phyloP scores from a whole-genome alignment of 2,113 vertebrate species.

The Melanostigma gelatinosum region DNA sequence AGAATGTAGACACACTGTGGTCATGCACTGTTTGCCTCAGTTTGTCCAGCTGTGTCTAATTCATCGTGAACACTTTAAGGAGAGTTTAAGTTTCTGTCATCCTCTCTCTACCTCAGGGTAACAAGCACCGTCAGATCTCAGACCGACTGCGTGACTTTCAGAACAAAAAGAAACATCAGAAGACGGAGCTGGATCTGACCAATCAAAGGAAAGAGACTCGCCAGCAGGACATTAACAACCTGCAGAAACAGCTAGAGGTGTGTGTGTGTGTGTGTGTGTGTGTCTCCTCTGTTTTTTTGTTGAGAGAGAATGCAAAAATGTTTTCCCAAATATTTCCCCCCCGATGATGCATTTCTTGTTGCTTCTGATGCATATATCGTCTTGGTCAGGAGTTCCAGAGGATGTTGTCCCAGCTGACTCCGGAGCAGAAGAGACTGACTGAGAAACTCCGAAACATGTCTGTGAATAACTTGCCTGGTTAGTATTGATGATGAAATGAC shows the following conservation, averaged over 20 bases:
- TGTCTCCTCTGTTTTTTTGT: not conserved
- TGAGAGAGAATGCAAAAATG: not conserved
- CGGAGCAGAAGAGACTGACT: slow-evolving; percentile 89
- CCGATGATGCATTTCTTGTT: slow-evolving; percentile 19
- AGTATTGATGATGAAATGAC: slow-evolving; percentile 65
- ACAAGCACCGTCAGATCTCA: slow-evolving; percentile 94
- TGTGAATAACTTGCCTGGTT: slow-evolving; percentile 84
- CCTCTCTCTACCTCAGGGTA: slow-evolving; percentile 80
- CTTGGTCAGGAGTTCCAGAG: slow-evolving; percentile 90
- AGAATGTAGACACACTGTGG: not conserved
- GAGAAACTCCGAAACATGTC: slow-evolving; percentile 89
- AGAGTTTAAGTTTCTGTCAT: not conserved
- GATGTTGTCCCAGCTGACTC: slow-evolving; percentile 88
- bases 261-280: slow-evolving; percentile 18
- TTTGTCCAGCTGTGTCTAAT: not conserved
- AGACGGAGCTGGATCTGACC: slow-evolving; percentile 87
- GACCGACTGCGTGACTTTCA: slow-evolving; percentile 88
- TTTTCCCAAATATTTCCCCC: not conserved
- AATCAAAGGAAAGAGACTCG: slow-evolving; percentile 88
- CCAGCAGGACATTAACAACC: slow-evolving; percentile 87
- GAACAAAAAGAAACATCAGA: slow-evolving; percentile 87
- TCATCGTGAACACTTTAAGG: not conserved
- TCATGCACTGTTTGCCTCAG: not conserved
- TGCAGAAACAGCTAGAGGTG: slow-evolving; percentile 93
- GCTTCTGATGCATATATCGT: slow-evolving; percentile 24